Evolutionary conservation across 2,888 invertebrate genomes (phyloP).

Genomic region (Ornithoptera alexandrae): DNA sequence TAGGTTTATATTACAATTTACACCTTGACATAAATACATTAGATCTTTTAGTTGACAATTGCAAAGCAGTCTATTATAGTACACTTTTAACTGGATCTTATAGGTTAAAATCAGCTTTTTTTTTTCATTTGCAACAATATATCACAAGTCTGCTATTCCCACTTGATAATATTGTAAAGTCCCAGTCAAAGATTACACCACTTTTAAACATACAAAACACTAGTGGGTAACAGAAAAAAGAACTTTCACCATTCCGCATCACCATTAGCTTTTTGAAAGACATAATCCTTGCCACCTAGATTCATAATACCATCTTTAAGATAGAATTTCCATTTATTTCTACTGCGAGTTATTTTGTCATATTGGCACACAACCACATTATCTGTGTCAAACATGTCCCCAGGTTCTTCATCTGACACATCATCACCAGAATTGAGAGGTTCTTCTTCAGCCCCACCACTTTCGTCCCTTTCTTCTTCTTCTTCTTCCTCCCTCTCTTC

Average conservation of each 20-base stretch:
- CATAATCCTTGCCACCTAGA: constrained; percentile 97
- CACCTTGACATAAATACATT: neutral
- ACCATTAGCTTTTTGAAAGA: constrained; percentile 99
- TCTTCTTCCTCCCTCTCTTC: constrained; percentile 83
- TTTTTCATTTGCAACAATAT: constrained; percentile 18
- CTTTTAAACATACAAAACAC: constrained; percentile 61
- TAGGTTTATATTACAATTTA: neutral
- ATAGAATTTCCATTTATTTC: constrained; percentile 99
- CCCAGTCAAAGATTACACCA: constrained; percentile 55
- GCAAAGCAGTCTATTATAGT: neutral
- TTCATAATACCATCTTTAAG: constrained; percentile 99
- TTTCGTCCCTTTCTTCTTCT: constrained; percentile 86
- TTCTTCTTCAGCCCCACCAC: constrained; percentile 85
- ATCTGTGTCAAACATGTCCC: constrained; percentile 98
- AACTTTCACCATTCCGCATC: constrained; percentile 97
- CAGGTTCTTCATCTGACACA: constrained; percentile 96
- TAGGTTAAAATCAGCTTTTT: constrained; percentile 28
- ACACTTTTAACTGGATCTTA: constrained; percentile 4
- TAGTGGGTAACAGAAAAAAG: constrained; percentile 40
- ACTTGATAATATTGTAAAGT: constrained; percentile 40
- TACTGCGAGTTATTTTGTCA: constrained; percentile 99
- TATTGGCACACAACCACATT: constrained; percentile 99
- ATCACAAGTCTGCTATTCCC: constrained; percentile 26
- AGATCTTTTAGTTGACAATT: neutral
- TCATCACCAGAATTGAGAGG: constrained; percentile 98